phyloP scores from a whole-genome alignment of 2,797 vertebrate genomes.

The Hafferia zeledoni region DNA sequence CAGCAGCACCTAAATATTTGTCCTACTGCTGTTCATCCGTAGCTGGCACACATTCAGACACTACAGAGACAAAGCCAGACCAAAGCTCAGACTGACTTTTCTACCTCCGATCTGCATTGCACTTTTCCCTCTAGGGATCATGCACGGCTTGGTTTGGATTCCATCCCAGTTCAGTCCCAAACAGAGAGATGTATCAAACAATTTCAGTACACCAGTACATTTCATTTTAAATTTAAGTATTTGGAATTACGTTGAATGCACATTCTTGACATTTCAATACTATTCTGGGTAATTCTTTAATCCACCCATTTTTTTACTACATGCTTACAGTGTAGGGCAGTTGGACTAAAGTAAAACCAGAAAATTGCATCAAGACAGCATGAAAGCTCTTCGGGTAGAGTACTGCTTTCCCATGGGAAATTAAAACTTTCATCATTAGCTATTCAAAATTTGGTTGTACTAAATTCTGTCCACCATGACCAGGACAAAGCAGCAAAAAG shows the following conservation, averaged over 20 bases:
- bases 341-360: not conserved
- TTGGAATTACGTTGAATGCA: not conserved
- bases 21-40: conserved; percentile 22
- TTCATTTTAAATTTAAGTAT: conserved; percentile 6
- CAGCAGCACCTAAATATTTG: conserved; percentile 52
- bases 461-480: not conserved
- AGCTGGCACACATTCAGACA: conserved; percentile 36
- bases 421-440: not conserved
- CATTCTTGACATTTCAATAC: not conserved
- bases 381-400: not conserved
- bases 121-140: conserved; percentile 43
- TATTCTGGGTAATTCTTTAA: not conserved
- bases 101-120: conserved; percentile 39
- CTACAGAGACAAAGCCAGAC: conserved; percentile 48
- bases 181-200: conserved; percentile 20
- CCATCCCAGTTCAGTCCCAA: conserved; percentile 32
- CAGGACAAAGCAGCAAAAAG: not conserved
- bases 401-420: not conserved
- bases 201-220: conserved; percentile 1
- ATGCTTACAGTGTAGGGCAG: not conserved
- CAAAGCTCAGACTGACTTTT: conserved; percentile 47
- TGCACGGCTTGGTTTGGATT: conserved; percentile 45
- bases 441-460: not conserved
- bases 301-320: not conserved
- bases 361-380: not conserved